Base-by-base conservation (phyloP, 2,113 vertebrate genomes). In the Spea multiplicata region DNA sequence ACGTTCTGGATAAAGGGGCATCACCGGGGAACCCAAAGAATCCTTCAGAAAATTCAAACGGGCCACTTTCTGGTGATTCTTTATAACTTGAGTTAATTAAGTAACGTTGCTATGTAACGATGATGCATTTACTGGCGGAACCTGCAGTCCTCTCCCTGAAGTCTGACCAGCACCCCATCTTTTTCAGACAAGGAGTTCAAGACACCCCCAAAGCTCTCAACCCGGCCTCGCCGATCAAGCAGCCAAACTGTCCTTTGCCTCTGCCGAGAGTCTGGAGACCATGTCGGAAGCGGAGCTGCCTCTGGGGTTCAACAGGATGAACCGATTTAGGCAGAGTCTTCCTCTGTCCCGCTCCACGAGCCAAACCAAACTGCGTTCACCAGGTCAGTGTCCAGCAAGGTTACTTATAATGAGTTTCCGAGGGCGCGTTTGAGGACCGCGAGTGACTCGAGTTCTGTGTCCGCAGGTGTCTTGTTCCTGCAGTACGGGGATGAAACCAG, bases 261-360 rank as follows among this genome's bases (percentile, higher is more conserved):
- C 97, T 0, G 96, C 97, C 0, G 97, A 99, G 81, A 97, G 96
- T 83, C 85, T 99, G 93, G 97, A 99, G 90, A 98, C 96, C 87
- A 99, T 99, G 97, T 99, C 97, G 0, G 96, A 99, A 85, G 96
- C 97, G 0, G 97, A 99, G 91, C 90, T 99, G 76, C 97, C 97
- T n/a, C 79, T 98, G 67, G 95, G 96, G 0, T 99, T 99, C 86
- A 98, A 93, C 89, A 96, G 97, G 85, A 98, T 97, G 94, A 98
- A 98, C 86, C 95, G 97, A 10, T 96, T 99, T 84, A 93, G 97
- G 46, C 97, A 99, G 93, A 99, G 97, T 88, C 87, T 99, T 84
- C 97, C 97, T 1, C 88, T 99, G 84, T 97, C 97, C 49, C 95
- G 97, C 13, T 99, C 97, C 7, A 92, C 96, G 89, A 98, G 97